Percentiles rank a stretch among this genome's conserved stretches.
Evolutionary conservation across 1,140 invertebrate species (phyloP).

Genomic region (Heliconius himera): DNA sequence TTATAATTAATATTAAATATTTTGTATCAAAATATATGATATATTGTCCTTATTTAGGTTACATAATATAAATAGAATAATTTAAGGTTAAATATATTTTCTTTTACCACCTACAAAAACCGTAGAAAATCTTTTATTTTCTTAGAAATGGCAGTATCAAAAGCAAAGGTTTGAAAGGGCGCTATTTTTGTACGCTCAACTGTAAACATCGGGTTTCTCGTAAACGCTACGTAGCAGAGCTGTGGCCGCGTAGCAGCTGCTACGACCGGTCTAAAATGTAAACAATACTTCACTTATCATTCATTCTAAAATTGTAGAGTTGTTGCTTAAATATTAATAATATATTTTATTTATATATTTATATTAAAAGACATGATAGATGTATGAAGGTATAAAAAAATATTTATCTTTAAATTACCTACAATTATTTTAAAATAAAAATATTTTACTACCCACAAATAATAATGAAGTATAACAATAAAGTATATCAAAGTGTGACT

Average conservation of each 20-base stretch:
- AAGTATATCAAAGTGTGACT: too few relatives aligned
- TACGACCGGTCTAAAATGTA: constrained; percentile 14
- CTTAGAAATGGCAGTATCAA: constrained; percentile 23
- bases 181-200: constrained; percentile 26
- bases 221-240: background rate
- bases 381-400: background rate
- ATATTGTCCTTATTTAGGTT: too few relatives aligned
- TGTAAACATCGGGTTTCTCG: constrained; percentile 24
- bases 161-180: constrained; percentile 27
- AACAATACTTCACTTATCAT: constrained; percentile 4
- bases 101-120: background rate
- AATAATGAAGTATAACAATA: too few relatives aligned
- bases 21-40: too few relatives aligned
- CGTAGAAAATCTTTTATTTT: constrained; percentile 7
- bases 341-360: background rate
- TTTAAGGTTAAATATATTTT: constrained; percentile 7
- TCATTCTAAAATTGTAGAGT: background rate
- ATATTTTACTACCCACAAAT: too few relatives aligned
- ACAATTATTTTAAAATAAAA: too few relatives aligned
- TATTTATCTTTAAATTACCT: too few relatives aligned
- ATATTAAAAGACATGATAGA: background rate
- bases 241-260: constrained; percentile 14
- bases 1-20: too few relatives aligned
- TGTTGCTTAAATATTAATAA: background rate
- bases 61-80: background rate